A percentile compares a stretch with the other conserved stretches of the same genome.
phyloP scores from a whole-genome alignment of 2,113 vertebrate species.

The Colinus virginianus region DNA sequence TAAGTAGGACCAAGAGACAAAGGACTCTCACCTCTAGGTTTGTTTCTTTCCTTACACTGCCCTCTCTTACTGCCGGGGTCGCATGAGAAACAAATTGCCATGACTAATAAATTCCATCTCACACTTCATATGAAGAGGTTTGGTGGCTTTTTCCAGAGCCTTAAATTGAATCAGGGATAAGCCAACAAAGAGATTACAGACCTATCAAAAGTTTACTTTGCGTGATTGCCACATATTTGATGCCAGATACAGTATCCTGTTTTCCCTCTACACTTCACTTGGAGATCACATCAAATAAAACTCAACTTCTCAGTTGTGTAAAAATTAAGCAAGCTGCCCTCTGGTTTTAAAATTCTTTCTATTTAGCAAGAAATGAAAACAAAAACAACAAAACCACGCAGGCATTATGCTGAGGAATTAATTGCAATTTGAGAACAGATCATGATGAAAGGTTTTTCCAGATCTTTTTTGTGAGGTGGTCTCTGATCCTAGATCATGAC shows the following conservation, averaged over 20 bases:
- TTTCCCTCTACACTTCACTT: conserved; percentile 67
- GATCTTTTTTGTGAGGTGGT: background rate
- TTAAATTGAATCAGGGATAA: conserved; percentile 65
- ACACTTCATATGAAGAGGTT: conserved; percentile 52
- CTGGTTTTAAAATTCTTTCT: conserved; percentile 48
- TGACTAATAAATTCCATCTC: conserved; percentile 60
- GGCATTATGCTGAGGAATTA: background rate
- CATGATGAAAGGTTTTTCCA: background rate
- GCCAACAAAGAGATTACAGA: conserved; percentile 68
- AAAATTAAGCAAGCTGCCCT: conserved; percentile 53
- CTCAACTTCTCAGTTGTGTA: conserved; percentile 66
- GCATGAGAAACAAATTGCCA: conserved; percentile 32
- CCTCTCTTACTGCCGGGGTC: background rate
- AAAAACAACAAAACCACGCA: background rate
- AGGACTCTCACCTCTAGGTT: background rate
- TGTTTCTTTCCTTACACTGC: background rate
- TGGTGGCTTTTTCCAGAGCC: conserved; percentile 71
- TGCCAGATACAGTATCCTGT: conserved; percentile 74
- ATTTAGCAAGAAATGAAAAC: conserved; percentile 25
- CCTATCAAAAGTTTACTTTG: conserved; percentile 76
- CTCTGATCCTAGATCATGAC: background rate
- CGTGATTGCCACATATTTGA: conserved; percentile 54
- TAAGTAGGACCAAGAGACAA: background rate
- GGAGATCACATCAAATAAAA: conserved; percentile 72
- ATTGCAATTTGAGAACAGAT: background rate